phyloP scores from a whole-genome alignment of 2,113 vertebrate species.

The Mesocricetus auratus region DNA sequence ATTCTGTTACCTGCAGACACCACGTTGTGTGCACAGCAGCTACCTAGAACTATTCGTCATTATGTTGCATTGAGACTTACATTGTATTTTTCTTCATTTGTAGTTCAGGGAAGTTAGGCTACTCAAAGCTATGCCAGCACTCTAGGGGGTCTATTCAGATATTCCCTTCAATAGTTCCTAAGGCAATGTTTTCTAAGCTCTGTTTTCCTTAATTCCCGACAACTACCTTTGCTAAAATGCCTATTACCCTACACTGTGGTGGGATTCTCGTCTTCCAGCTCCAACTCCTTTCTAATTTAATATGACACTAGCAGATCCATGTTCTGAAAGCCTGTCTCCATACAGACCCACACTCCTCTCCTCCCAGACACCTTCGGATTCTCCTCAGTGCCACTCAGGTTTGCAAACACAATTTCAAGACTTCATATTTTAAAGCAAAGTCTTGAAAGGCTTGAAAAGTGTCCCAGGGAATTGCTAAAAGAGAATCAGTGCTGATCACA shows the following conservation, averaged over 20 bases:
- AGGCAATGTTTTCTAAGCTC: conserved; percentile 27
- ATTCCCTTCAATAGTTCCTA: background rate
- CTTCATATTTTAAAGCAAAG: conserved; percentile 58
- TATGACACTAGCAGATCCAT: background rate
- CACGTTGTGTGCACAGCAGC: background rate
- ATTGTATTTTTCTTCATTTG: conserved; percentile 22
- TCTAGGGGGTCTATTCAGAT: background rate
- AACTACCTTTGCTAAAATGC: background rate
- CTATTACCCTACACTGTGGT: background rate
- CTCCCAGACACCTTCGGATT: background rate
- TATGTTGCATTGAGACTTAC: background rate
- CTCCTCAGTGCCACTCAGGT: background rate
- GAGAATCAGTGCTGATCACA: conserved; percentile 60
- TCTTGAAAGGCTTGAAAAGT: conserved; percentile 56
- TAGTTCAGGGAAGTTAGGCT: background rate
- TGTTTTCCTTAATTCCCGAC: background rate
- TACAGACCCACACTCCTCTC: background rate
- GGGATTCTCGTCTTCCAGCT: background rate
- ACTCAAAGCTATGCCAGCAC: background rate
- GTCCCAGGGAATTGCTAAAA: conserved; percentile 35
- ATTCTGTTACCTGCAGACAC: background rate
- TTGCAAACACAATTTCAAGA: conserved; percentile 61
- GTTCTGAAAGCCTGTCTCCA: background rate
- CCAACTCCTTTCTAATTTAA: conserved; percentile 9
- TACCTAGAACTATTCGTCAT: background rate